These are phyloP conservation scores for Ficedula albicollis DNA, from an alignment of 2,797 vertebrate genomes.

Conservation along the genomic window DNA sequence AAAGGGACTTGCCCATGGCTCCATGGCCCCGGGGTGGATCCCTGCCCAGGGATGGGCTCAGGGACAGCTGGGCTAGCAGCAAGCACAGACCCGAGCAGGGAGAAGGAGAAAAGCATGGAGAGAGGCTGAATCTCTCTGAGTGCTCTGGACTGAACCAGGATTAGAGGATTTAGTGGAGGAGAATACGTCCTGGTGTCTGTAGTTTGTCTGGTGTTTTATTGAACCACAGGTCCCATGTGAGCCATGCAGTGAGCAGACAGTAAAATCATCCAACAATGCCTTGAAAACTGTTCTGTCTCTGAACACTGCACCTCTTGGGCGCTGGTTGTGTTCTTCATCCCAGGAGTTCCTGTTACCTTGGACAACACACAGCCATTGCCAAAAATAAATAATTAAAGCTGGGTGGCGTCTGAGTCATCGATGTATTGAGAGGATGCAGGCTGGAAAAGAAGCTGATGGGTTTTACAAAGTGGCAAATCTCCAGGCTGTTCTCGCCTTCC, in stretches of 20 bases:
- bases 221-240: constrained; percentile 24
- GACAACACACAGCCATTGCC: not conserved
- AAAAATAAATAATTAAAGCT: constrained; percentile 10
- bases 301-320: not conserved
- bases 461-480: constrained; percentile 6
- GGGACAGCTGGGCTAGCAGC: not conserved
- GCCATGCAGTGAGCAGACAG: constrained; percentile 5
- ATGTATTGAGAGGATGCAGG: not conserved
- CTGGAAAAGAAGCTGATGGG: not conserved
- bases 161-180: constrained; percentile 4
- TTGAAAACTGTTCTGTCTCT: constrained; percentile 24
- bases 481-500: not conserved
- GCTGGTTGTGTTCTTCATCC: not conserved
- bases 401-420: not conserved
- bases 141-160: not conserved
- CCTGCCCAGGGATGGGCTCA: not conserved
- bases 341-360: not conserved
- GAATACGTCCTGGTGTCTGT: not conserved
- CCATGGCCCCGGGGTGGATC: not conserved
- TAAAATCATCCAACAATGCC: constrained; percentile 45
- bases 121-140: not conserved
- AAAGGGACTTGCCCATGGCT: not conserved
- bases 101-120: not conserved
- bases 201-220: constrained; percentile 43
- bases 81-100: not conserved